phyloP scores from a whole-genome alignment of 2,888 invertebrate species.

The Adelphocoris suturalis region DNA sequence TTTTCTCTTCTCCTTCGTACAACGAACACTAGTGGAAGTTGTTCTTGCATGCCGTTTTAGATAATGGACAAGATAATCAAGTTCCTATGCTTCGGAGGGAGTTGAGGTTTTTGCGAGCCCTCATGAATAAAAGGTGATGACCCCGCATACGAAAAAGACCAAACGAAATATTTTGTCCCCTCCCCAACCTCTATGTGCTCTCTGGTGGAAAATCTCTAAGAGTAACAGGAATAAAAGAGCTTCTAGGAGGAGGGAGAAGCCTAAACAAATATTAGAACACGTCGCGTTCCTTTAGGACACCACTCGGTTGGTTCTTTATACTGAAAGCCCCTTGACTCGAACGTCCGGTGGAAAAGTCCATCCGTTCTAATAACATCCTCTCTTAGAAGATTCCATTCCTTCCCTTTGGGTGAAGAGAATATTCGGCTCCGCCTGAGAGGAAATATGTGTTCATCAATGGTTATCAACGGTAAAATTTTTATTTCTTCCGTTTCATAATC shows the following conservation, averaged over 20 bases:
- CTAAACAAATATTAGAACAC: conserved; percentile 34
- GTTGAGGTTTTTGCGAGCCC: too few relatives aligned
- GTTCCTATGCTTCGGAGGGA: too few relatives aligned
- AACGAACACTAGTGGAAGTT: too few relatives aligned
- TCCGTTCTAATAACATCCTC: background rate
- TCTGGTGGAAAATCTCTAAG: background rate
- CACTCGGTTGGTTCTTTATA: background rate
- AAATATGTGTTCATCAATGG: conserved; percentile 34
- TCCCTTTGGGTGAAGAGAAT: background rate
- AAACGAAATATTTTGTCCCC: background rate
- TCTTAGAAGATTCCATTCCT: conserved; percentile 18
- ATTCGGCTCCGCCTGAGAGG: background rate
- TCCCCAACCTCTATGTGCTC: background rate
- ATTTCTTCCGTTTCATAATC: conserved; percentile 13
- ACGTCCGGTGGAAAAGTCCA: conserved; percentile 19
- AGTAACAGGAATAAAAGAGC: conserved; percentile 20
- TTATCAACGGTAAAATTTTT: conserved; percentile 8
- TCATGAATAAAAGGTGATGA: conserved; percentile 10
- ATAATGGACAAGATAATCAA: too few relatives aligned
- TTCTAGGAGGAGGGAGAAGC: background rate
- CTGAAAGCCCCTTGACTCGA: conserved; percentile 2
- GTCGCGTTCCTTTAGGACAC: conserved; percentile 29
- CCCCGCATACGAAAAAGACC: background rate
- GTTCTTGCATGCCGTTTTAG: too few relatives aligned
- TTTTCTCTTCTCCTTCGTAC: too few relatives aligned